A percentile compares a stretch with the other conserved stretches of the same genome.
Evolutionary conservation across 1,140 invertebrate species (phyloP).

Genomic region (Bombus impatiens): DNA sequence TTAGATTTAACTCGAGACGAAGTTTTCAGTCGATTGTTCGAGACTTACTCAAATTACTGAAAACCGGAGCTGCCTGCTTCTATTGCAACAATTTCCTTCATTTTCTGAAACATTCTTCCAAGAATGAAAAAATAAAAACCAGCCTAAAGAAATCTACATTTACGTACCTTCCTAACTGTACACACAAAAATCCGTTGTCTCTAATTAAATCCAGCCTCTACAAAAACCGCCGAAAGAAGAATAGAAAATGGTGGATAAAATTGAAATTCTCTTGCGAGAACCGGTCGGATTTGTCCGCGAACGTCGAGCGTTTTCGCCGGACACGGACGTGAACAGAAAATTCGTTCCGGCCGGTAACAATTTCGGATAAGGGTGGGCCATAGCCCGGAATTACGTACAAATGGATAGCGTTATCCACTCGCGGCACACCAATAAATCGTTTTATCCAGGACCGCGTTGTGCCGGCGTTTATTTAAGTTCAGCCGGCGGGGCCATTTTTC

Average conservation of each 20-base stretch:
- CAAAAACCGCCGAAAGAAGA: too few relatives aligned
- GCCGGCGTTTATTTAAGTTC: conserved; percentile 74
- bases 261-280: background rate
- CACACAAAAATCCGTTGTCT: too few relatives aligned
- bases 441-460: conserved; percentile 66
- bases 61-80: too few relatives aligned
- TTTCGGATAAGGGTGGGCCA: conserved; percentile 66
- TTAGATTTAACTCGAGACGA: too few relatives aligned
- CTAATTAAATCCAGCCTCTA: too few relatives aligned
- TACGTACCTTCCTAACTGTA: too few relatives aligned
- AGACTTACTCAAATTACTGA: too few relatives aligned
- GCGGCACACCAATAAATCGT: conserved; percentile 74
- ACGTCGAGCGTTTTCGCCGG: conserved; percentile 18
- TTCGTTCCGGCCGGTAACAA: conserved; percentile 63
- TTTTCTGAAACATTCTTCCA: too few relatives aligned
- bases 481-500: conserved; percentile 74
- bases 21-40: too few relatives aligned
- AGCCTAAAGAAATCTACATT: too few relatives aligned
- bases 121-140: too few relatives aligned
- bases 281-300: background rate
- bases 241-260: background rate
- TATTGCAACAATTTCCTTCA: too few relatives aligned
- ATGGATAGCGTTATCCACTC: conserved; percentile 74
- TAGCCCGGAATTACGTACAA: conserved; percentile 73
- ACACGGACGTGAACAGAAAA: conserved; percentile 34